Evolutionary conservation across 2,113 vertebrate species (phyloP).

Genomic region (Perca schrenkii): DNA sequence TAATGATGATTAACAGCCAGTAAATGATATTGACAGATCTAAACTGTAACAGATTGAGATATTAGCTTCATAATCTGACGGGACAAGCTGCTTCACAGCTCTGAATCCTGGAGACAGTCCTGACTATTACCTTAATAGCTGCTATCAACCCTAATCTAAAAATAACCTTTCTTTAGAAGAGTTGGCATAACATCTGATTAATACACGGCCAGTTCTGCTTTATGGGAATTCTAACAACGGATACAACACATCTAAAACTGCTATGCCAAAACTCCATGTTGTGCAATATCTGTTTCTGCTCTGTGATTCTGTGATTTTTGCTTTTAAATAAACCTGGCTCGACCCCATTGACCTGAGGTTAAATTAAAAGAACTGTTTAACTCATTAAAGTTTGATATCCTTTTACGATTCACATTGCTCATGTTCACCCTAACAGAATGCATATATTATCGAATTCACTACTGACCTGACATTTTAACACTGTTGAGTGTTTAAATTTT

Average conservation of each 20-base stretch:
- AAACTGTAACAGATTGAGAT: conserved; percentile 1
- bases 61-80: neutral
- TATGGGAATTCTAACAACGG: conserved; percentile 2
- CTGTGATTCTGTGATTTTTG: conserved; percentile 23
- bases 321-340: conserved; percentile 35
- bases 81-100: neutral
- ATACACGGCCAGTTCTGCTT: neutral
- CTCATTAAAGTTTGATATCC: conserved; percentile 69
- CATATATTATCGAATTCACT: conserved; percentile 66
- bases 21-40: conserved; percentile 6
- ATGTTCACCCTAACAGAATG: conserved; percentile 56
- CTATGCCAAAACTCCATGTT: neutral
- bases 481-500: conserved; percentile 54
- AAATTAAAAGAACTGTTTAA: conserved; percentile 58
- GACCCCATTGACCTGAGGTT: conserved; percentile 59
- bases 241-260: conserved; percentile 6
- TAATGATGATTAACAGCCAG: conserved; percentile 28
- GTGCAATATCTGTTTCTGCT: neutral
- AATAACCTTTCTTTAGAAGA: neutral
- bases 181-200: neutral
- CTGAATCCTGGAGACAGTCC: neutral
- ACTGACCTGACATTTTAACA: conserved; percentile 56
- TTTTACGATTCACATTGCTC: conserved; percentile 68
- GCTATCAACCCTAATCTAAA: neutral
- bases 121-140: neutral